Percentiles rank a stretch among this genome's conserved stretches.
These are phyloP conservation scores for Odontomachus brunneus DNA, from an alignment of 1,140 invertebrate genomes.

Conservation along the genomic window DNA sequence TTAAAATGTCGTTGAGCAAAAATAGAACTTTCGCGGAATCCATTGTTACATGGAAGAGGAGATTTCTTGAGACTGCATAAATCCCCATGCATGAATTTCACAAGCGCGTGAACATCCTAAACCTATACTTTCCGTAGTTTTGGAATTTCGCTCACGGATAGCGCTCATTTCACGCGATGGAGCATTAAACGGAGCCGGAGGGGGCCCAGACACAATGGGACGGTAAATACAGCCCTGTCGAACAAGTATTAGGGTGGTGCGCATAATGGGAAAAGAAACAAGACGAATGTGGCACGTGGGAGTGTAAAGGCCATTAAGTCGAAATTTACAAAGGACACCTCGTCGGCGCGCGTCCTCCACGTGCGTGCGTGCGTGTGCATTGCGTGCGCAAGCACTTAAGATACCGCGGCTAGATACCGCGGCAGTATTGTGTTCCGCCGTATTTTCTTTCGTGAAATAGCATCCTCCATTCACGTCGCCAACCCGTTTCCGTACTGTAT, in stretches of 20 bases:
- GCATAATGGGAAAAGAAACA: constrained; percentile 51
- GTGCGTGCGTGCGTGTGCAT: constrained; percentile 5
- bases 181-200: neutral
- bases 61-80: neutral
- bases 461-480: constrained; percentile 47
- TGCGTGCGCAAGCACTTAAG: constrained; percentile 24
- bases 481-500: constrained; percentile 28
- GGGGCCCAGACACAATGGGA: constrained; percentile 12
- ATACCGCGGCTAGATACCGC: constrained; percentile 47
- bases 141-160: constrained; percentile 15
- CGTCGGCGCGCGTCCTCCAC: neutral
- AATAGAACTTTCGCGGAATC: neutral
- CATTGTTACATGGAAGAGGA: neutral
- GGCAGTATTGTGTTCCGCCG: constrained; percentile 23
- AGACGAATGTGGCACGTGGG: constrained; percentile 67
- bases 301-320: constrained; percentile 54
- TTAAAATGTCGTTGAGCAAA: too few species aligned
- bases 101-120: constrained; percentile 5
- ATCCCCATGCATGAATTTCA: neutral
- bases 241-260: constrained; percentile 23
- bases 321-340: constrained; percentile 64
- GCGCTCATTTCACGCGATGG: constrained; percentile 10
- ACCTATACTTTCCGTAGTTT: neutral
- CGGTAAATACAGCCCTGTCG: constrained; percentile 42
- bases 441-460: constrained; percentile 61